Evolutionary conservation across 2,113 vertebrate species (phyloP).

Genomic region (Rana temporaria): DNA sequence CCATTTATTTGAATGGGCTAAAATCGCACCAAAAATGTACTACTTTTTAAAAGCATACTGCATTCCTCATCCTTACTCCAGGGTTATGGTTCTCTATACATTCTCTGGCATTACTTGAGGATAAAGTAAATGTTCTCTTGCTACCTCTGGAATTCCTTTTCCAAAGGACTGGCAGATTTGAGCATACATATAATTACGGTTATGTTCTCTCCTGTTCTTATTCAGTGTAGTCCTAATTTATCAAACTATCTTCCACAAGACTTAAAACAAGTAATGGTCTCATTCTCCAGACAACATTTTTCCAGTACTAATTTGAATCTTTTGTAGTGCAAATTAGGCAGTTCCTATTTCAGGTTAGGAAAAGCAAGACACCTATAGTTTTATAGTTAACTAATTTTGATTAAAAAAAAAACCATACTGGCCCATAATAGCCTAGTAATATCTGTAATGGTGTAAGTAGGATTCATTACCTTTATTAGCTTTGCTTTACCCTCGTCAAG

Average conservation of each 20-base stretch:
- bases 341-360: constrained; percentile 16
- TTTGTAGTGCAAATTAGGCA: no score
- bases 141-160: constrained; percentile 67
- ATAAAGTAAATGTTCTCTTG: constrained; percentile 69
- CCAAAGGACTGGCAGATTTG: constrained; percentile 69
- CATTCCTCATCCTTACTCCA: constrained; percentile 79
- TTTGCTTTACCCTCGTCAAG: no score
- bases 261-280: no score
- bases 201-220: neutral
- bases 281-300: no score
- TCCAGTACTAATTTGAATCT: no score
- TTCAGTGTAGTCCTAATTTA: neutral
- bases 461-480: no score
- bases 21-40: no score
- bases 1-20: no score
- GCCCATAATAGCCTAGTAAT: no score
- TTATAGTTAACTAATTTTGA: neutral
- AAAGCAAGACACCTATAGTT: neutral
- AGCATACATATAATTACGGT: constrained; percentile 67
- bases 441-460: no score
- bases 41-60: no score
- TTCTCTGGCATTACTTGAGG: constrained; percentile 78
- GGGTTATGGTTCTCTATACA: constrained; percentile 65
- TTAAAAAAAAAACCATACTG: neutral
- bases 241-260: no score